Evolutionary conservation across 2,888 invertebrate genomes (phyloP).

Genomic region (Orthosia gothica): DNA sequence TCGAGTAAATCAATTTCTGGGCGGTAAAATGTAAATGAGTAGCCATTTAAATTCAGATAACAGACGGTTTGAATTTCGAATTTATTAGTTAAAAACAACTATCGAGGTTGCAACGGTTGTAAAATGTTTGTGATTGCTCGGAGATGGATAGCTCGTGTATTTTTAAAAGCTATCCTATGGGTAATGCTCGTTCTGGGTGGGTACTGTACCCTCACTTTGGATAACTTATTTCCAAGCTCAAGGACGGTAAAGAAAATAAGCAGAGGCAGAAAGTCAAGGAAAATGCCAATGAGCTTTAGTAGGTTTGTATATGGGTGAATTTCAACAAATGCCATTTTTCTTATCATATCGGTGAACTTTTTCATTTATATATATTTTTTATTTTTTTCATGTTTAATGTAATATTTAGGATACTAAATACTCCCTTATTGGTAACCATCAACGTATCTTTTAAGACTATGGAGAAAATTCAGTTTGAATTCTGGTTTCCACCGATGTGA

Average conservation of each 20-base stretch:
- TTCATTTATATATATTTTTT: too few species aligned
- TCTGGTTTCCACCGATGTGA: too few species aligned
- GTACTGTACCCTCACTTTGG: background rate
- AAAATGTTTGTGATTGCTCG: conserved; percentile 29
- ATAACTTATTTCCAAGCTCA: background rate
- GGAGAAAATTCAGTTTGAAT: too few species aligned
- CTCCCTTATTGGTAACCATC: too few species aligned
- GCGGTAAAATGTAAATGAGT: conserved; percentile 69
- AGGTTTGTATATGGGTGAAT: too few species aligned
- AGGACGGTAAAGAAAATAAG: conserved; percentile 17
- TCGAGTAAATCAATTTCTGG: conserved; percentile 76
- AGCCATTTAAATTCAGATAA: conserved; percentile 69
- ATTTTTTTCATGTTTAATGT: too few species aligned
- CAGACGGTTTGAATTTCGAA: conserved; percentile 54
- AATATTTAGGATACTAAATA: too few species aligned
- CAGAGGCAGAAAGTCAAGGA: conserved; percentile 19
- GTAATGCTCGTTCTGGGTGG: background rate
- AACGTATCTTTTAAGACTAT: too few species aligned
- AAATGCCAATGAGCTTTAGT: conserved; percentile 4
- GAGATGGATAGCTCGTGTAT: conserved; percentile 3
- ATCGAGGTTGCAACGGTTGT: conserved; percentile 38
- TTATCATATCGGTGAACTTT: too few species aligned
- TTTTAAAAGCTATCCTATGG: conserved; percentile 1
- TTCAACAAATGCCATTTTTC: too few species aligned
- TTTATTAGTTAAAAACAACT: conserved; percentile 54